A percentile compares a stretch with the other conserved stretches of the same genome.
These are phyloP conservation scores for Dendroctonus valens DNA, from an alignment of 1,140 invertebrate species.

Conservation along the genomic window DNA sequence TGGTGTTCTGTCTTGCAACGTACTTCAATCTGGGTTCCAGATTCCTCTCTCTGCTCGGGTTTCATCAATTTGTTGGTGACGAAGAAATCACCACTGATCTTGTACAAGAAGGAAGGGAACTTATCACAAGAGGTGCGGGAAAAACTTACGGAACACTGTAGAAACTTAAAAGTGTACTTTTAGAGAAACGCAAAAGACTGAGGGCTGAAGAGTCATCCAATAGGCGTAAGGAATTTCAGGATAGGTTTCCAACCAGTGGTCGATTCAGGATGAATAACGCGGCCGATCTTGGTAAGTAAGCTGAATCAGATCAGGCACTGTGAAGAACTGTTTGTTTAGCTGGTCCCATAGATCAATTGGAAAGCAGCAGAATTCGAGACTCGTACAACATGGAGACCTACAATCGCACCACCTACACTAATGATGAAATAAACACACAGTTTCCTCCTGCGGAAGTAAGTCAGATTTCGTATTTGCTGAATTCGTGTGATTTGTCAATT, in stretches of 20 bases:
- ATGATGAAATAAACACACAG: constrained; percentile 55
- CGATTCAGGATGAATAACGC: constrained; percentile 50
- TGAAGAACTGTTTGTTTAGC: constrained; percentile 25
- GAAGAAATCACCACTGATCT: constrained; percentile 91
- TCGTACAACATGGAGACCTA: constrained; percentile 62
- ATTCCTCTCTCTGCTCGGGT: constrained; percentile 83
- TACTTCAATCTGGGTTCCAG: constrained; percentile 94
- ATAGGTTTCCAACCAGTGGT: constrained; percentile 59
- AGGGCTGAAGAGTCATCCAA: constrained; percentile 74
- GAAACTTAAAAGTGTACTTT: constrained; percentile 23
- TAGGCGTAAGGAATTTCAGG: constrained; percentile 68
- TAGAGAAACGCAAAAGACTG: constrained; percentile 79
- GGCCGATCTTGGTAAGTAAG: constrained; percentile 55
- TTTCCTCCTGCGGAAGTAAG: constrained; percentile 49
- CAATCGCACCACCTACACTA: constrained; percentile 53
- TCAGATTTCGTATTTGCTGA: not conserved
- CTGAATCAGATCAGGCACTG: constrained; percentile 23
- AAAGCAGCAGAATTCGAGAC: constrained; percentile 39
- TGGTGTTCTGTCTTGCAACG: constrained; percentile 90
- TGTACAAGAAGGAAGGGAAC: constrained; percentile 88
- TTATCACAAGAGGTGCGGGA: constrained; percentile 77
- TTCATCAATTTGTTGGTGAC: constrained; percentile 93
- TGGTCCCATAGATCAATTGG: constrained; percentile 34
- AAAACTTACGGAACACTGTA: not conserved
- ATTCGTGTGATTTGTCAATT: not conserved